A percentile compares a stretch with the other conserved stretches of the same genome.
Conservation (phyloP, 2,797 vertebrate species). For the Chrosomus eos region DNA sequence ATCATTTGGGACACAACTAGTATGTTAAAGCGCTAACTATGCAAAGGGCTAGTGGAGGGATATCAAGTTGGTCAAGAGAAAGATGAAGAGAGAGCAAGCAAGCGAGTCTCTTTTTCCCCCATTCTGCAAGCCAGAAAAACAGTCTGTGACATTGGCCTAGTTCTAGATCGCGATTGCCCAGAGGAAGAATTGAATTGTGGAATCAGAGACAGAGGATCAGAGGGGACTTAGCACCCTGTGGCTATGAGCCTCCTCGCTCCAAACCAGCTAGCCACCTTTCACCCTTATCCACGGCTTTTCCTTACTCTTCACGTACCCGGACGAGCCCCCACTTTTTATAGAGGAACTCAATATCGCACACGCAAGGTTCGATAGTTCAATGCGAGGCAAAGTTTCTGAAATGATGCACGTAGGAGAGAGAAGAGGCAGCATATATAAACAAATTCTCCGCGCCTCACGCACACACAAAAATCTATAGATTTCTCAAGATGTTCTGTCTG, state of each 20-base stretch:
- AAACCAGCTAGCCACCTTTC: conserved; percentile 75
- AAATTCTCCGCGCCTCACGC: conserved; percentile 37
- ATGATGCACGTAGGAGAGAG: conserved; percentile 56
- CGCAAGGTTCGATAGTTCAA: conserved; percentile 76
- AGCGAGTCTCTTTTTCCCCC: conserved; percentile 65
- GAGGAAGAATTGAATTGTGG: conserved; percentile 79
- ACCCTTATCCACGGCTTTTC: conserved; percentile 62
- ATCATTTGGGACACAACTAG: neutral
- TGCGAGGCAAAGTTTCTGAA: conserved; percentile 71
- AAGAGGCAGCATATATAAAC: conserved; percentile 54
- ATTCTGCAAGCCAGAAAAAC: conserved; percentile 67
- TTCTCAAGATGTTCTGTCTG: conserved; percentile 47
- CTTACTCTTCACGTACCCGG: conserved; percentile 68
- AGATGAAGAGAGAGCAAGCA: neutral
- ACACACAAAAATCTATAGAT: conserved; percentile 52
- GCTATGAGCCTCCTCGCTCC: conserved; percentile 74
- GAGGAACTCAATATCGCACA: conserved; percentile 77
- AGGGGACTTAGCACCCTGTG: conserved; percentile 79
- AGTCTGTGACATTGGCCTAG: conserved; percentile 81
- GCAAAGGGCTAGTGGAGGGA: neutral
- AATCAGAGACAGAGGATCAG: conserved; percentile 83
- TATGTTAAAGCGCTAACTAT: neutral
- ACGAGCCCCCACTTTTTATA: conserved; percentile 67
- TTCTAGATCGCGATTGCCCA: conserved; percentile 74
- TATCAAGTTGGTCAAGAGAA: neutral